Percentiles rank a stretch among this genome's conserved stretches.
Conservation (phyloP, 1,140 invertebrate species). For the Atopsyche davidsoni region DNA sequence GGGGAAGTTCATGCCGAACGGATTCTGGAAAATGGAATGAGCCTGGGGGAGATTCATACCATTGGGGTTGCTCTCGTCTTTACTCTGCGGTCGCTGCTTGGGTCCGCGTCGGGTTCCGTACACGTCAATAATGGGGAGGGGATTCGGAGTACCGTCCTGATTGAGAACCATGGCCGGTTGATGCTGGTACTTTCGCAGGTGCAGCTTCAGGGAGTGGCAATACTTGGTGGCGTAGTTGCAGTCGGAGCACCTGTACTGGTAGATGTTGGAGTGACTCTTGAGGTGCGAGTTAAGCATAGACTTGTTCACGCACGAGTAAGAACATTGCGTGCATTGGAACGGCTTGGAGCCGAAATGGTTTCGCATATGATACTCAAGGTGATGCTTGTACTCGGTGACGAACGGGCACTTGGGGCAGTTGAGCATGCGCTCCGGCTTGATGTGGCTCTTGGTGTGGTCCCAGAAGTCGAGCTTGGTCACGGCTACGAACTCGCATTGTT, state of each 20-base stretch:
- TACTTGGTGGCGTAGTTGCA: conserved; percentile 99
- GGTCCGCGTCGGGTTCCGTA: conserved; percentile 84
- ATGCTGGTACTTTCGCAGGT: conserved; percentile 88
- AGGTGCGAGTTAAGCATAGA: conserved; percentile 99
- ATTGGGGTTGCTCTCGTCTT: conserved; percentile 19
- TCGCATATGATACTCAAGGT: conserved; percentile 93
- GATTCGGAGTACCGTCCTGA: conserved; percentile 80
- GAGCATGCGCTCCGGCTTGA: conserved; percentile 87
- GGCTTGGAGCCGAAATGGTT: conserved; percentile 96
- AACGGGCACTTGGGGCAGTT: conserved; percentile 91
- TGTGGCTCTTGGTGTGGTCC: conserved; percentile 86
- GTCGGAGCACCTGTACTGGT: conserved; percentile 91
- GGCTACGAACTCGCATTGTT: conserved; percentile 80
- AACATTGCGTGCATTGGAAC: conserved; percentile 90
- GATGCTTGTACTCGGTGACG: conserved; percentile 98
- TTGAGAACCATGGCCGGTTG: conserved; percentile 81
- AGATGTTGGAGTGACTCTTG: conserved; percentile 95
- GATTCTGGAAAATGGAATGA: conserved; percentile 41
- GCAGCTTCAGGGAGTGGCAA: conserved; percentile 94
- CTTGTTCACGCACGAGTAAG: conserved; percentile 95
- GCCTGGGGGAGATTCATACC: conserved; percentile 31
- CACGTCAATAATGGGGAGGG: conserved; percentile 81
- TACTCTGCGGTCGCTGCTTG: conserved; percentile 53
- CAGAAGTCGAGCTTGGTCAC: conserved; percentile 90
- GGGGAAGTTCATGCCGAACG: conserved; percentile 42